Base-by-base conservation (phyloP, 2,113 vertebrate species). In the Pogonocichla stellata region DNA sequence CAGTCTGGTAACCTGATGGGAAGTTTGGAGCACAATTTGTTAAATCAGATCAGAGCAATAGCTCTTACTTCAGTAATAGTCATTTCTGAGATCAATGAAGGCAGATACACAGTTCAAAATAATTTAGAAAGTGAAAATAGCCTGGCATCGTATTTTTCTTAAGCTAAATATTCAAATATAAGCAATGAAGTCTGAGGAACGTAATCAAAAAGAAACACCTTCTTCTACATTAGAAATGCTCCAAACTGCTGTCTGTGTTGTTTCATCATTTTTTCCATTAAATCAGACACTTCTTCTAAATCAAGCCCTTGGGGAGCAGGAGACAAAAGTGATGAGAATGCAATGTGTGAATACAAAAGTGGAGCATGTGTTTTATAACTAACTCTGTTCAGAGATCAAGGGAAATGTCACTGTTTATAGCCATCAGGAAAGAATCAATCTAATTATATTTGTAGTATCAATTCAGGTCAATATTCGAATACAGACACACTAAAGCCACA, bases 241-340 rank as follows among this genome's bases (percentile, higher is more conserved):
- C 95, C 82, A 71, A 96, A 97, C 81, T 80, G 86, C 97, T 97
- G 72, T 96, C 97, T 98, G 97, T 98, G 98, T 98, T 97, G 98
- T 98, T 98, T 98, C 97, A 98, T 98, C 97, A 92, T 98, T 97
- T 98, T 97, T 97, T 97, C 98, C 98, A 98, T 98, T 98, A 98
- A 98, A 98, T 98, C 96, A 98, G 98, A 98, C 98, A 98, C 98
- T 98, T 98, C 98, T 98, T 98, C 98, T 97, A 98, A 98, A 98
- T 93, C 95, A 97, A 98, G 97, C 96, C 98, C 98, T 98, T 83
- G 60, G 97, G 98, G 98, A 97, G 86, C 92, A 97, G 96, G 92
- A 94, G 71, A 98, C 97, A 97, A 94, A 98, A 98, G 97, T 92
- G 95, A 95, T 92, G 96, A 97, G 97, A 97, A 97, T 93, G 97